Evolutionary conservation across 2,888 invertebrate species (phyloP), one percentile per base, ranked within the genome.

Genomic region (Plusia festucae): DNA sequence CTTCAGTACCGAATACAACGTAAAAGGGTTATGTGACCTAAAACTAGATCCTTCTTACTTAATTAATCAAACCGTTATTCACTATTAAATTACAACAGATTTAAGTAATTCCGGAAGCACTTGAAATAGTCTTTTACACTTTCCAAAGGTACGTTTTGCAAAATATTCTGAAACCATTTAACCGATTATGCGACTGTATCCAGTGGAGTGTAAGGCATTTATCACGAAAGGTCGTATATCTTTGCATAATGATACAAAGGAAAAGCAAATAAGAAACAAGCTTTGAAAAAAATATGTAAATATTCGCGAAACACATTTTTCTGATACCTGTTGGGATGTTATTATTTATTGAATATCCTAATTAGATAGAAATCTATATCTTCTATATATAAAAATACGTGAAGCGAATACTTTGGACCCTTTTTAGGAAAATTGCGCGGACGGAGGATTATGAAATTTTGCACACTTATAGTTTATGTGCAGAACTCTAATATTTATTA

Each of bases 181-280:
- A 82, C 81, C 79, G 81, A 81, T 82, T 81, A 80, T 70, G 81
- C 73, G 76, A 76, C 79, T 75, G 80, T 78, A 83, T 74, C 81
- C 81, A 81, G 69, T 83, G 82, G 81, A 82, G 81, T 84, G 82
- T 82, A 70, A 82, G 78, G 75, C 83, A 85, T 85, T 85, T 82
- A 85, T 86, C 86, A 86, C 82, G 69, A 74, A 76, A 77, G 76
- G 79, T 77, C 73, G 74, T 78, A 79, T 79, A 78, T 81, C 76
- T 78, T 78, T 82, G 72, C 76, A 78, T 75, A 76, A 74, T 70
- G 81, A 81, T 81, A 82, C 76, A 81, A 82, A 82, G 76, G 72
- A 82, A 81, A 75, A 70, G 72, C 71, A 74, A 78, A 80, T 73
- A 78, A 79, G 73, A 72, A 69, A 68, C 34, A 62, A 66, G 59